Evolutionary conservation across 2,113 vertebrate genomes (phyloP).

Genomic region (Seriola rivoliana): DNA sequence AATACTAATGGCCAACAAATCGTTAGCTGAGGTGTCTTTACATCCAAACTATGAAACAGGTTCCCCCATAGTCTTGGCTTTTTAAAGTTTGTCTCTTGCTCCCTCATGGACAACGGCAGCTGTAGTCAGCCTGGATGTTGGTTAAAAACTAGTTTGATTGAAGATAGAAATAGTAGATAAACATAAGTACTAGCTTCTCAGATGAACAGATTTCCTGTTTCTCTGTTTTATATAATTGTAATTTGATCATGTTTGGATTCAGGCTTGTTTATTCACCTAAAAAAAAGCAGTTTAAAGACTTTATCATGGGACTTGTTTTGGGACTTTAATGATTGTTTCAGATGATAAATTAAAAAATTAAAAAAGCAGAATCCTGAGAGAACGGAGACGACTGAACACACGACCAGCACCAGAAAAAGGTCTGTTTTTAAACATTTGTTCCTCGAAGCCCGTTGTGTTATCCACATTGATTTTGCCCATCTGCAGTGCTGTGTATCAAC

Average conservation of each 20-base stretch:
- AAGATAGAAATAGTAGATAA: too few relatives aligned
- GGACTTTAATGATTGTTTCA: background rate
- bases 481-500: conserved; percentile 24
- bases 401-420: background rate
- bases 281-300: background rate
- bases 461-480: conserved; percentile 51
- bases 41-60: too few relatives aligned
- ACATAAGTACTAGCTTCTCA: too few relatives aligned
- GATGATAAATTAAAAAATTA: background rate
- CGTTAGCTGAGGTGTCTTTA: too few relatives aligned
- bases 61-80: too few relatives aligned
- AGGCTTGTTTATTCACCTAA: background rate
- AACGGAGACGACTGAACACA: background rate
- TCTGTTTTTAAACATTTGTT: background rate
- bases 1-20: too few relatives aligned
- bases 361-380: background rate
- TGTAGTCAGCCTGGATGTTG: too few relatives aligned
- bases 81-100: too few relatives aligned
- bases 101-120: too few relatives aligned
- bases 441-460: background rate
- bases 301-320: background rate
- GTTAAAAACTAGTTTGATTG: too few relatives aligned
- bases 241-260: background rate
- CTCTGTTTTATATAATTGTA: background rate
- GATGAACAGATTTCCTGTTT: too few relatives aligned